phyloP scores from a whole-genome alignment of 2,113 vertebrate species.

The Callaeas wilsoni region DNA sequence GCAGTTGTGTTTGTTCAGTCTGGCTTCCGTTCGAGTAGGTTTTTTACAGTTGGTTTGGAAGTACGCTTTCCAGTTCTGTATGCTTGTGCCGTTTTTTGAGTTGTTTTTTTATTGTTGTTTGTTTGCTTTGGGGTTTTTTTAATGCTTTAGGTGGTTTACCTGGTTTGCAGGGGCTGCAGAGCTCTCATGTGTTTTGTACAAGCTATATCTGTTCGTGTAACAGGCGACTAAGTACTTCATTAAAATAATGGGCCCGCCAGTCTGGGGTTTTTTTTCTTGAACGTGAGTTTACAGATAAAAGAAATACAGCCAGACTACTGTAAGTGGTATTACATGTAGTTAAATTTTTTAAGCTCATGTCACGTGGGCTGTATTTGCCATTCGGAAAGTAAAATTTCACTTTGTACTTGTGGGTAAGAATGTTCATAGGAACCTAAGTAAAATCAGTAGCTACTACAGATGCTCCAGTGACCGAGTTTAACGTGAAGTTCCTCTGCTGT shows the following conservation, averaged over 20 bases:
- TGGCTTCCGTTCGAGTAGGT: background rate
- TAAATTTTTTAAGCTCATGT: background rate
- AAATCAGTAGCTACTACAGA: background rate
- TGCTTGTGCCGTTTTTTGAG: no score
- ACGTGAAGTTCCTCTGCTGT: background rate
- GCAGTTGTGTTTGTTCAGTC: background rate
- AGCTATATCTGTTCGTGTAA: background rate
- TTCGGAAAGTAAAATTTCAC: background rate
- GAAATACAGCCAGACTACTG: background rate
- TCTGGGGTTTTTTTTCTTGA: background rate
- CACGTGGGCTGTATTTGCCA: background rate
- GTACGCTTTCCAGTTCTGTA: fast-evolving
- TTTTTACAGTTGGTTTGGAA: background rate
- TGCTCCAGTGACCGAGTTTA: background rate
- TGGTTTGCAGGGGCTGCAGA: background rate
- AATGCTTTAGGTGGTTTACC: background rate
- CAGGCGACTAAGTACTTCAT: background rate
- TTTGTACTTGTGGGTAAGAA: background rate
- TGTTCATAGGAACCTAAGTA: background rate
- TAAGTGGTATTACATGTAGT: background rate
- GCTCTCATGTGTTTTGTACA: background rate
- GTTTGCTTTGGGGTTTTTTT: background rate
- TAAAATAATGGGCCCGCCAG: background rate
- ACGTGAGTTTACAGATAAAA: background rate
- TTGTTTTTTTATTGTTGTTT: background rate